These are phyloP conservation scores for Callopanchax toddi DNA, from an alignment of 2,113 vertebrate genomes.

Conservation along the genomic window DNA sequence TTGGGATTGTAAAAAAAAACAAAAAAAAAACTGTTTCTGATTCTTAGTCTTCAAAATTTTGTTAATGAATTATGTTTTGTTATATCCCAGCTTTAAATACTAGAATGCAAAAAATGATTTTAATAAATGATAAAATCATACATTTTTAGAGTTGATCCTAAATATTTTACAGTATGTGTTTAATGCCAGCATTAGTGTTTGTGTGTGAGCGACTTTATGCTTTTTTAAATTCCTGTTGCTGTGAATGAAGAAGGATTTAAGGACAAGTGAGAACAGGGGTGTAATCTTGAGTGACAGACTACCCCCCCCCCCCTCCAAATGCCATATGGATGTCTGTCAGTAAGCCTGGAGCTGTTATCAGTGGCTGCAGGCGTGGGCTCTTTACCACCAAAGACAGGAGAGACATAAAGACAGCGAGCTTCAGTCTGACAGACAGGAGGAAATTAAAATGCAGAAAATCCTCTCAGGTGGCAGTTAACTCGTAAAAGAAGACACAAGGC, in stretches of 20 bases:
- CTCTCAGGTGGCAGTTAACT: conserved; percentile 41
- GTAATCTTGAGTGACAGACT: conserved; percentile 57
- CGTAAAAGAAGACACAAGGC: conserved; percentile 18
- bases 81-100: too few relatives aligned
- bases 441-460: conserved; percentile 43
- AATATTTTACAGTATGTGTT: background rate
- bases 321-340: conserved; percentile 21
- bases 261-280: conserved; percentile 27
- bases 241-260: conserved; percentile 16
- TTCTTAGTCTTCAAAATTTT: too few relatives aligned
- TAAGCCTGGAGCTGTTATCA: conserved; percentile 39
- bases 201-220: background rate
- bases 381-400: conserved; percentile 22
- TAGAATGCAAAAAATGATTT: too few relatives aligned
- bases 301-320: background rate
- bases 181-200: background rate
- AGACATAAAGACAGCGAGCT: conserved; percentile 23
- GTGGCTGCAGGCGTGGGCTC: conserved; percentile 21
- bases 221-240: too few relatives aligned
- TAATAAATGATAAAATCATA: too few relatives aligned
- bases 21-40: too few relatives aligned
- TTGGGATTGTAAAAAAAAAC: too few relatives aligned
- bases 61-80: too few relatives aligned
- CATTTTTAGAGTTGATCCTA: too few relatives aligned
- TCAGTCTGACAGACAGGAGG: conserved; percentile 13